Evolutionary conservation across 2,113 vertebrate species (phyloP).

Genomic region (Mystacornis crossleyi): DNA sequence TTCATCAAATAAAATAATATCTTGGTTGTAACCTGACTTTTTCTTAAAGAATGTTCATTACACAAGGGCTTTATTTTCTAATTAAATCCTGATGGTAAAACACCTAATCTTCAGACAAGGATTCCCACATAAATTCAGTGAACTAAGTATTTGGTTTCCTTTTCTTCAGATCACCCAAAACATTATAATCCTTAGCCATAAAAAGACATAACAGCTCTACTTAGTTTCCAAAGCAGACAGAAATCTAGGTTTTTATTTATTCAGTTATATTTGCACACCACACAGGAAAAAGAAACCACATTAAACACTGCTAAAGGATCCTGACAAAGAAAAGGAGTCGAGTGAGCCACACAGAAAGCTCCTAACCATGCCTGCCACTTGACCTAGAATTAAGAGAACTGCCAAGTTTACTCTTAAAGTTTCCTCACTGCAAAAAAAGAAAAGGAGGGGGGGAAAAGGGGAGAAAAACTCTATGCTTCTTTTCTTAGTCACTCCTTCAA

Average conservation of each 20-base stretch:
- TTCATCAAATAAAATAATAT: background rate
- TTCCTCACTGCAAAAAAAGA: background rate
- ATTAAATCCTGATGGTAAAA: background rate
- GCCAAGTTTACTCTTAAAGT: slow-evolving; percentile 25
- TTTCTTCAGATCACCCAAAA: background rate
- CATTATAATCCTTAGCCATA: background rate
- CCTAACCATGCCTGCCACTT: background rate
- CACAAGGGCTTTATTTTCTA: background rate
- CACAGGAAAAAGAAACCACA: background rate
- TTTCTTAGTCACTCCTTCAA: slow-evolving; percentile 51
- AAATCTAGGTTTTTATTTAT: background rate
- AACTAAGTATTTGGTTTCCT: background rate
- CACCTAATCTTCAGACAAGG: background rate
- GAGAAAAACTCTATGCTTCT: background rate
- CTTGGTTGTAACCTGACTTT: background rate
- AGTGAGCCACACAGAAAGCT: background rate
- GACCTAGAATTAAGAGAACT: slow-evolving; percentile 55
- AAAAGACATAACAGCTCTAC: background rate
- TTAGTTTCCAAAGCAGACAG: background rate
- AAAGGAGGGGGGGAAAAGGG: no score
- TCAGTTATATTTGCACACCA: background rate
- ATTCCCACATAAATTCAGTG: background rate
- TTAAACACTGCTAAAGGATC: background rate
- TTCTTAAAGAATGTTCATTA: background rate
- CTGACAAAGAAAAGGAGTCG: background rate